These are phyloP conservation scores for Saimiri boliviensis DNA, from an alignment of 2,113 vertebrate genomes.

Conservation along the genomic window DNA sequence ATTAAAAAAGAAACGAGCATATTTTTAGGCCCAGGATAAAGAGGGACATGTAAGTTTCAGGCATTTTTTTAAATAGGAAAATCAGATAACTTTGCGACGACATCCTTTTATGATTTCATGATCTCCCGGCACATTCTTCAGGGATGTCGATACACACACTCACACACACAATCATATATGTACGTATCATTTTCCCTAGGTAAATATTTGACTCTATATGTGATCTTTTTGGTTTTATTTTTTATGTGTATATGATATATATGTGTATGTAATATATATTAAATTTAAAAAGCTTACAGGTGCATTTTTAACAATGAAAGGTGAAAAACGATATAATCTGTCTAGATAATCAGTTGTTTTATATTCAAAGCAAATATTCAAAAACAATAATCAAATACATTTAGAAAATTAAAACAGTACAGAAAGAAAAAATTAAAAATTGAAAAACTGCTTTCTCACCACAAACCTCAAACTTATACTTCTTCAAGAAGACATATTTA, in stretches of 20 bases:
- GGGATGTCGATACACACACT: neutral
- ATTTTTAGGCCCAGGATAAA: neutral
- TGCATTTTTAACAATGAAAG: neutral
- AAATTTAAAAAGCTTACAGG: neutral
- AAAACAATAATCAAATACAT: neutral
- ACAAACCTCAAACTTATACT: neutral
- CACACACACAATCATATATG: neutral
- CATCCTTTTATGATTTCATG: neutral
- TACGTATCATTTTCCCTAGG: neutral
- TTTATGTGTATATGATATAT: neutral
- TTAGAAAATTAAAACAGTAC: conserved; percentile 21
- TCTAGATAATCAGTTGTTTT: neutral
- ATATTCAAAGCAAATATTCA: neutral
- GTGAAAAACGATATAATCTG: neutral
- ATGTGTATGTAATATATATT: neutral
- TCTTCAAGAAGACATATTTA: neutral
- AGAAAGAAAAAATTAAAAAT: neutral
- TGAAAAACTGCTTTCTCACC: neutral
- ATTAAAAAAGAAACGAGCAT: neutral
- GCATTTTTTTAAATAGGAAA: neutral
- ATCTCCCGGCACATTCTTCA: neutral
- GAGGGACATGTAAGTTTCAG: neutral
- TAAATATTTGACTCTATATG: neutral
- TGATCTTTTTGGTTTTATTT: neutral
- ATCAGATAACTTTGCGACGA: neutral